Evolutionary conservation across 2,113 vertebrate species (phyloP), one percentile per base, ranked within the genome.

Genomic region (Pandion haliaetus): DNA sequence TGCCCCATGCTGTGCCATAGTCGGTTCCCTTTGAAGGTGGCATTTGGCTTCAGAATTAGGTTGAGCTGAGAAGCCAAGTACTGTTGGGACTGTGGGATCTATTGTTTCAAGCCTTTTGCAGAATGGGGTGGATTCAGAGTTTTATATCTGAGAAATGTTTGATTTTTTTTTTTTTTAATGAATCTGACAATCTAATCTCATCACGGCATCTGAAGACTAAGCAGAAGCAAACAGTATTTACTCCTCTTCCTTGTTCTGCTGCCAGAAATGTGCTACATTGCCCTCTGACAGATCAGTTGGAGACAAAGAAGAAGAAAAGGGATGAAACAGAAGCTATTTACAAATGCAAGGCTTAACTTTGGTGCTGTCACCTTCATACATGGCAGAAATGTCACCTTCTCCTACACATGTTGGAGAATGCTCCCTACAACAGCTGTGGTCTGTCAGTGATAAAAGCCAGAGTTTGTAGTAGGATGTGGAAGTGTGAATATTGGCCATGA

Each of bases 341-440:
- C 86, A 94, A 88, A 88, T 94, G 61, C 45, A 44, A 86, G 57
- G 32, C 73, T 95, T 79, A 72, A 61, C 73, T 96, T 86, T 17
- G 44, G 26, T 87, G 83, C 57, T 83, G 38, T 92, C 67, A 90
- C 90, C 82, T 90, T 81, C 77, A 49, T 45, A 57, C 12, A 9
- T 49, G 52, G 84, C 81, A 95, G 87, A 91, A 91, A 69, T 72
- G 82, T 72, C 90, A 88, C 70, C 54, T 88, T 96, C 83, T 96
- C 94, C 92, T 87, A 86, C 88, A 45, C 52, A n/a, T 5, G 1
- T 29, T 12, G 8, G 32, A 85, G 88, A 79, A 72, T 19, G 32
- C 49, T 91, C 49, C 61, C 36, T 94, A 12, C 52, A 54, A 57
- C 96, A 96, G 93, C 91, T 95, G 93, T 91, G 80, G 80, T 78